Evolutionary conservation across 2,888 invertebrate genomes (phyloP), one percentile per base, ranked within the genome.

Genomic region (Drosophila macrospina): DNA sequence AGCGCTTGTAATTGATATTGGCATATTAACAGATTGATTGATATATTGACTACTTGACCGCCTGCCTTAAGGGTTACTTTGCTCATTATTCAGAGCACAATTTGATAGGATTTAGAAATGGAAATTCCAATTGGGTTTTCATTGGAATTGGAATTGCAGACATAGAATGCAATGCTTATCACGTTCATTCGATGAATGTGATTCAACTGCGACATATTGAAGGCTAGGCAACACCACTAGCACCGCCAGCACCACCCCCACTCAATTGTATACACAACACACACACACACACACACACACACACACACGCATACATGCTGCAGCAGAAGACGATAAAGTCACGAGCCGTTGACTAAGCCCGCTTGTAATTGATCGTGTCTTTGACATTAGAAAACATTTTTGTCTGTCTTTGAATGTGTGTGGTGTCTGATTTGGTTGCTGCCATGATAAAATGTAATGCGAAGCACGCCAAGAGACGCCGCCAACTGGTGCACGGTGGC

Each of bases 301-400:
- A n/a, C n/a, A n/a, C n/a, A n/a, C n/a, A n/a, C n/a, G n/a, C n/a
- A n/a, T n/a, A n/a, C n/a, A 11, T 6, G 3, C 4, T 28, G 2
- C 28, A 61, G 8, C 37, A 32, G 30, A 55, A 26, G 7, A 30
- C 51, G 47, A 74, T 66, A 66, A 68, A 67, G 65, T 73, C 78
- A 65, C 69, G 77, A 80, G 75, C 74, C 79, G 74, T 52, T 74
- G 79, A 57, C 74, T 81, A 75, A 83, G 63, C 64, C 64, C 81
- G 78, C 72, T 82, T 82, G 86, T 82, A 82, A 82, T 82, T 82
- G 85, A 82, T 85, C 86, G 81, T 82, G 81, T 82, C 81, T 82
- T 82, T 82, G 81, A 82, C 81, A 82, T 82, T 82, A 82, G 81
- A 82, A 82, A 85, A 85, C 71, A 75, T 57, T 71, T 71, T 37